Evolutionary conservation across 92 coral and sea anemone genomes (phyloP).

Genomic region (Hydrozoanthus gracilis): DNA sequence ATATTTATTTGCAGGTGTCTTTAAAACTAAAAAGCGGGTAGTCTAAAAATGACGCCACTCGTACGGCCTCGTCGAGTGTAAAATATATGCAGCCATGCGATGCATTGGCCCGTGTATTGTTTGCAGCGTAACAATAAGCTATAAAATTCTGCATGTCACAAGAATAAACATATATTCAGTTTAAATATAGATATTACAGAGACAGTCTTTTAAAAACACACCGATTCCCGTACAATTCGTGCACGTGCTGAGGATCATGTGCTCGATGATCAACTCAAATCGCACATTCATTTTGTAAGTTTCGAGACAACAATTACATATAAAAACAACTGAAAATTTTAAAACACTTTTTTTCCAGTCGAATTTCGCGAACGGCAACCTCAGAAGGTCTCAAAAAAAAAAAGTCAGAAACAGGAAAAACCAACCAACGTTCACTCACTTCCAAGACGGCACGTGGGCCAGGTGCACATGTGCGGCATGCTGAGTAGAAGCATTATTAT

Average conservation of each 20-base stretch:
- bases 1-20: background rate
- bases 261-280: too few species aligned
- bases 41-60: background rate
- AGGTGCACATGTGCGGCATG: too few species aligned
- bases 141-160: background rate
- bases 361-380: background rate
- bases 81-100: slow-evolving; percentile 1
- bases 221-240: background rate
- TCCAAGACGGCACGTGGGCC: too few species aligned
- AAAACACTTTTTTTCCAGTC: background rate
- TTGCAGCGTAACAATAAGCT: background rate
- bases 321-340: background rate
- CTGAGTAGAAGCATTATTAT: too few species aligned
- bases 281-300: too few species aligned
- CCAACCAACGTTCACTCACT: background rate
- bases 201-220: background rate
- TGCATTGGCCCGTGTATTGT: background rate
- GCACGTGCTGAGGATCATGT: background rate
- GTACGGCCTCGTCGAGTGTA: background rate
- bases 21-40: background rate
- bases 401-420: too few species aligned
- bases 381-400: background rate
- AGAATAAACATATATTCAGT: background rate
- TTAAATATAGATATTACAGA: background rate
- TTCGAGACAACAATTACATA: background rate